Base-by-base conservation (phyloP, 2,113 vertebrate genomes). In the Ptilonorhynchus violaceus region DNA sequence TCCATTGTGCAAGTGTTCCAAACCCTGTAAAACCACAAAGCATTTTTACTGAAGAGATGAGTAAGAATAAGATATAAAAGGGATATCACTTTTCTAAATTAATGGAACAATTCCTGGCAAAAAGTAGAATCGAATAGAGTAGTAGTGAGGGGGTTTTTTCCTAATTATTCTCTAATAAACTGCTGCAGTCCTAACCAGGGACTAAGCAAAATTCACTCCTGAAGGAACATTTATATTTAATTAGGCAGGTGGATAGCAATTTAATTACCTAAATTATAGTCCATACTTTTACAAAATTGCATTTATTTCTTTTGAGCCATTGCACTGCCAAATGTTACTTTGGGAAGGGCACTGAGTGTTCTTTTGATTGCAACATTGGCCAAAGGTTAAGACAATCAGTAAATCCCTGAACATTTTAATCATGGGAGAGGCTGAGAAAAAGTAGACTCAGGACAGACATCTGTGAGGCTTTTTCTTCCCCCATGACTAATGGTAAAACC, bases 281-380 rank as follows among this genome's bases (percentile, higher is more conserved):
- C 11, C 28, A 31, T 24, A 74, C 41, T 81, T 84, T 87, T 35
- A 70, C 15, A 84, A 92, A 84, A 66, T 41, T 18, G 33, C 0
- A 0, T 42, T 72, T 66, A 44, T 66, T 80, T 33, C 17, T 74
- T 74, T 62, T 0, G 0, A 91, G 28, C n/a, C 22, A 14, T 5
- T 44, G 7, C 20, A 56, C 14, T 74, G 46, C 10, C 46, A 84
- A 7, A 25, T 87, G 85, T 60, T 46, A 37, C 30, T 39, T 62
- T 59, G 31, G 37, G 72, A 58, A 89, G 41, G 20, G 44, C 73
- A 89, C 23, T 39, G 35, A 5, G 4, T 52, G 16, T 74, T 78
- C 42, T 69, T 77, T 89, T 52, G 33, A 39, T 84, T 47, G 6
- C 42, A 75, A 30, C 2, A 0, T 21, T 73, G n/a, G 18, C 39